These are phyloP conservation scores for Daktulosphaira vitifoliae DNA, from an alignment of 1,140 invertebrate genomes.

Conservation along the genomic window DNA sequence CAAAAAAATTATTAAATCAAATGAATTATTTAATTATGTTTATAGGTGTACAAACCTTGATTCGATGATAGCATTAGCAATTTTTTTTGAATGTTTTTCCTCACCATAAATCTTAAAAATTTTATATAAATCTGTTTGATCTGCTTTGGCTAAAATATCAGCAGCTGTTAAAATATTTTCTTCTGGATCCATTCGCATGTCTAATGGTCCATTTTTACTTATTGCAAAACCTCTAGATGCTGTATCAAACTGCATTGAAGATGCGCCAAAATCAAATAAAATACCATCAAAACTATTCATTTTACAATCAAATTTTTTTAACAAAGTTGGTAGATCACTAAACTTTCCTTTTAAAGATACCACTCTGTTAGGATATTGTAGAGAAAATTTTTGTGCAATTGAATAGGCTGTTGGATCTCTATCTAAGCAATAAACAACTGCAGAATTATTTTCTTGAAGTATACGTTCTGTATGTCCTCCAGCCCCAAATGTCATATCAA, in stretches of 20 bases:
- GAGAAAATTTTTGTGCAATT: conserved; percentile 54
- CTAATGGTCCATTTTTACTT: conserved; percentile 73
- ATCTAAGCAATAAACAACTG: conserved; percentile 71
- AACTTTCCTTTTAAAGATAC: conserved; percentile 74
- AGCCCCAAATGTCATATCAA: conserved; percentile 91
- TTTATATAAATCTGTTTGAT: conserved; percentile 66
- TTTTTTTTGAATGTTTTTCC: conserved; percentile 77
- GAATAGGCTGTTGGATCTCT: conserved; percentile 72
- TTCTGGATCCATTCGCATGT: conserved; percentile 90
- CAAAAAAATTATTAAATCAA: background rate
- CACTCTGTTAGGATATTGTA: conserved; percentile 59
- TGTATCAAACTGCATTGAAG: conserved; percentile 88
- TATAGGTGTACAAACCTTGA: too few relatives aligned
- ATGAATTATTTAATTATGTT: too few relatives aligned
- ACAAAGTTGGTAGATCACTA: conserved; percentile 68
- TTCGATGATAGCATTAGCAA: conserved; percentile 80
- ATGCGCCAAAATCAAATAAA: conserved; percentile 90
- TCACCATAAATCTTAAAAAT: conserved; percentile 87
- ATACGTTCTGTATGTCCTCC: conserved; percentile 74
- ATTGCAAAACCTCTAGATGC: conserved; percentile 75
- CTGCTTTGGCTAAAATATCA: conserved; percentile 70
- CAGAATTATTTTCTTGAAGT: conserved; percentile 48
- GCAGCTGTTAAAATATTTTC: conserved; percentile 67
- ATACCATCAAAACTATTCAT: conserved; percentile 71
- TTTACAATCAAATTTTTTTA: conserved; percentile 51